Evolutionary conservation across 2,888 invertebrate genomes (phyloP), one percentile per base, ranked within the genome.

Genomic region (Stenoptilia bipunctidactyla): DNA sequence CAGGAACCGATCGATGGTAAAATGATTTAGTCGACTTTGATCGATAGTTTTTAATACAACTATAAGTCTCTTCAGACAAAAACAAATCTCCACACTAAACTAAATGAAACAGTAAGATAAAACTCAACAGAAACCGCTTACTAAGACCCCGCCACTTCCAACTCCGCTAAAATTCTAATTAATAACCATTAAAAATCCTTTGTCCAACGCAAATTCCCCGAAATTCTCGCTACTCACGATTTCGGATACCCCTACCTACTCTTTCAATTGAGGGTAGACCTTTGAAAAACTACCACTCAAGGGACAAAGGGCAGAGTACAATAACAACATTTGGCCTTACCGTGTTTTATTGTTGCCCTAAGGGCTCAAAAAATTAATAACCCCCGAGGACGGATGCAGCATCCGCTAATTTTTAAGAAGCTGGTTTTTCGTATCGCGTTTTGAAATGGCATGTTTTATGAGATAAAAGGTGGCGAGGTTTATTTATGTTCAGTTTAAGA

Each of bases 281-380:
- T 30, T 30, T 30, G 30, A 30, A 30, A 30, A 30, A 30, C 30
- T 30, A 30, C 30, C 30, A 30, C 30, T 30, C 10, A n/a, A n/a
- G 30, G 30, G 30, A 30, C 30, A 30, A 30, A 30, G 30, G 30
- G 30, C n/a, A 25, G n/a, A 8, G 30, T 10, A 30, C 30, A 30
- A 41, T 41, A 34, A 39, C 27, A 39, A 36, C 34, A 27, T 20
- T 27, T 36, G 38, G 36, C 41, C 36, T 33, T 33, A 33, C 33
- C 36, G 35, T 8, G 15, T 20, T 20, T 30, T 30, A 30, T 30
- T 30, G 30, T 30, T 10, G 12, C n/a, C 30, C 30, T n/a, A 13
- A 25, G 9, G 30, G 12, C 30, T 9, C 6, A 30, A 30, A 30
- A 30, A 30, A 30, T n/a, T 30, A 30, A 30, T 30, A 9, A 3